Conservation (phyloP, 2,797 vertebrate species). For the Hybognathus amarus region DNA sequence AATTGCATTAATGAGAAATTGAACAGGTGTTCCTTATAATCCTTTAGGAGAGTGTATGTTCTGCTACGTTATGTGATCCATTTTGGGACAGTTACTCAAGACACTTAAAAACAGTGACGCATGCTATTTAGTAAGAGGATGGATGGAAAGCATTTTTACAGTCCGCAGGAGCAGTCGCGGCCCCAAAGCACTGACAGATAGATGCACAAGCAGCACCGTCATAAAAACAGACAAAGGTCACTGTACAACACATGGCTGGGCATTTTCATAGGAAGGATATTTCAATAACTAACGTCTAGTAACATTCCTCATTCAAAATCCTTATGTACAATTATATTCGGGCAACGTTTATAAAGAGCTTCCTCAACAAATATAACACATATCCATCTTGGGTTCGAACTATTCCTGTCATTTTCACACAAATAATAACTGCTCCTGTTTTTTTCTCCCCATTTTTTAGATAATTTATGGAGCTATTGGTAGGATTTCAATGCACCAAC, state of each 20-base stretch:
- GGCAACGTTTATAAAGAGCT: neutral
- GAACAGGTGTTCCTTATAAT: too few relatives aligned
- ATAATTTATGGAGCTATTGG: neutral
- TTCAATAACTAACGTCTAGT: constrained; percentile 5
- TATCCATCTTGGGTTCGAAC: neutral
- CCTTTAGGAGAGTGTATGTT: constrained; percentile 54
- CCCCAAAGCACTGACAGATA: constrained; percentile 44
- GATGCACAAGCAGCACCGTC: constrained; percentile 47
- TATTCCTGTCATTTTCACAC: neutral
- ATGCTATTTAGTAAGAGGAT: constrained; percentile 69
- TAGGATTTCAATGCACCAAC: neutral
- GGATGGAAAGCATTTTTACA: constrained; percentile 30
- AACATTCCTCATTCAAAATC: constrained; percentile 7
- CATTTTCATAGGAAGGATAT: neutral
- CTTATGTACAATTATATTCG: neutral
- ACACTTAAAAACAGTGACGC: constrained; percentile 66
- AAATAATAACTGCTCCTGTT: neutral
- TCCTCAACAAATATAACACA: neutral
- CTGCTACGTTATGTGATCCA: constrained; percentile 71
- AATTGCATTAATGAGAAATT: too few relatives aligned
- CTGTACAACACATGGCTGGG: constrained; percentile 11
- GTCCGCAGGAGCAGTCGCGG: too few relatives aligned
- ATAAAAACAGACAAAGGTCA: constrained; percentile 15
- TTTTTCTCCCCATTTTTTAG: neutral
- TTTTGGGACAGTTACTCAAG: constrained; percentile 64